Conservation (phyloP, 2,888 invertebrate species). For the Hoplodrina blanda region DNA sequence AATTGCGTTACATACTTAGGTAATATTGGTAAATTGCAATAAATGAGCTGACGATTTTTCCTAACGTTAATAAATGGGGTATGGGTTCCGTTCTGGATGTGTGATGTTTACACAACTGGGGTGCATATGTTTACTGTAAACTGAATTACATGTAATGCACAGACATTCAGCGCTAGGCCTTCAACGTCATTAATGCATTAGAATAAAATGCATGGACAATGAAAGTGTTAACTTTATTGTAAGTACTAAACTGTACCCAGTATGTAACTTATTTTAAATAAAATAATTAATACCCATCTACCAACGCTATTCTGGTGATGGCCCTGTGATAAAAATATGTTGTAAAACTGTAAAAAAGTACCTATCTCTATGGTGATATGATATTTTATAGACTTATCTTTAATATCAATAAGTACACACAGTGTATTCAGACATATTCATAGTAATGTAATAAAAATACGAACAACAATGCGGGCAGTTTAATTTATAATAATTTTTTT, state of each 20-base stretch:
- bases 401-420: slow-evolving; percentile 27
- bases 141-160: neutral
- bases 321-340: slow-evolving; percentile 28
- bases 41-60: too few species aligned
- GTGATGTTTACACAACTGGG: neutral
- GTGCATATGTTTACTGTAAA: neutral
- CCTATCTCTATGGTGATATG: slow-evolving; percentile 49
- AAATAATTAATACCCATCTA: neutral
- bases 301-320: neutral
- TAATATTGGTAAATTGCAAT: too few species aligned
- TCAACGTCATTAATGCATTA: too few species aligned
- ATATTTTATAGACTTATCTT: slow-evolving; percentile 34
- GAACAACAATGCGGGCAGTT: slow-evolving; percentile 5
- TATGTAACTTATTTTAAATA: neutral
- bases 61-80: too few species aligned
- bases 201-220: neutral
- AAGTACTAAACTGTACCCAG: neutral
- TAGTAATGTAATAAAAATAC: slow-evolving; percentile 25
- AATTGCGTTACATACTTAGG: too few species aligned
- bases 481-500: slow-evolving; percentile 2
- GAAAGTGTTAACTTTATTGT: neutral
- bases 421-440: slow-evolving; percentile 46
- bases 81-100: neutral
- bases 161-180: neutral
- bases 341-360: slow-evolving; percentile 31